Evolutionary conservation across 2,888 invertebrate species (phyloP), one percentile per base, ranked within the genome.

Genomic region (Volucella zonaria): DNA sequence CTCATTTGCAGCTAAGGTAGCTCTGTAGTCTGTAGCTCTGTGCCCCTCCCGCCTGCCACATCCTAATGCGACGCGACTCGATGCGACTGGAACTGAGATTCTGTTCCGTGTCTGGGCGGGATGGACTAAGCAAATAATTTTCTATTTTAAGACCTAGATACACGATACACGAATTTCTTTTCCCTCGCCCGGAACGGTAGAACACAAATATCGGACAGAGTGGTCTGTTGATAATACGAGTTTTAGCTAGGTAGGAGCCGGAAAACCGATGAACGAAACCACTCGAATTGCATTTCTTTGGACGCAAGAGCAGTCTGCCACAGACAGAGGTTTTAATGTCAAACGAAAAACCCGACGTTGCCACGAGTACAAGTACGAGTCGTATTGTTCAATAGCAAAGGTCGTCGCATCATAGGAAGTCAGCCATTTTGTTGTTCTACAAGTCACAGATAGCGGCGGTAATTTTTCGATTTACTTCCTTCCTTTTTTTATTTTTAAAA

Each of bases 1-100:
- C 85, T 81, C 81, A 81, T 85, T 85, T 85, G 71, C 71, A 80
- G 61, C 83, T 75, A 83, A 80, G 80, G 83, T 80, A 83, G 70
- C 64, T 79, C 31, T 31, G 31, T 31, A 31, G 31, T 31, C 31
- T n/a, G n/a, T n/a, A n/a, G n/a, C 3, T 31, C 1, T 31, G 64
- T 79, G 64, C 74, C 43, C 78, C 23, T 31, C 31, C 31, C 1
- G 31, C 31, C 4, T 31, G 31, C 31, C 31, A 31, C 31, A 31
- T 31, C 31, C 6, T 31, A 31, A 31, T 31, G 45, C 15, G 42
- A 42, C n/a, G 42, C 43, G 45, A 47, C 31, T 58, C 59, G 59
- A 70, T 64, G 64, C 51, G 52, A 71, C 52, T 62, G 56, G 40
- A 66, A 66, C 80, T 66, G 74, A 75, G 74, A 71, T 76, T 68